Conservation (phyloP, 2,797 vertebrate genomes). For the Coranthus polyacanthus region DNA sequence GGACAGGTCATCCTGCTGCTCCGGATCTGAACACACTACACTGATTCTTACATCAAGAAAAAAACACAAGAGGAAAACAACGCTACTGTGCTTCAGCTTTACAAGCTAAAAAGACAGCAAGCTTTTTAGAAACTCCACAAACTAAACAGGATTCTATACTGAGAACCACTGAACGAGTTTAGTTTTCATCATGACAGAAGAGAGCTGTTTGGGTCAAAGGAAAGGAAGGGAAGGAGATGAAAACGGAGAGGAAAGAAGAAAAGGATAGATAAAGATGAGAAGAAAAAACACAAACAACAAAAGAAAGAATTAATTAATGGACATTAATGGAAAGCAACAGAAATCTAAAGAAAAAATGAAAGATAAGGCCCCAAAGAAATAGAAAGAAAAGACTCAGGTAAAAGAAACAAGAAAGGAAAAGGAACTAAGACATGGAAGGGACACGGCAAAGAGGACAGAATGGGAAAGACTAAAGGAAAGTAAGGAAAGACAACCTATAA, state of each 20-base stretch:
- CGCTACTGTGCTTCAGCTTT: too few species aligned
- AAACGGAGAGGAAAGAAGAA: not conserved
- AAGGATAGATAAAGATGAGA: slow-evolving; percentile 15
- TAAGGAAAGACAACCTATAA: too few species aligned
- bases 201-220: not conserved
- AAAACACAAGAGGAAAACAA: not conserved
- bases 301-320: too few species aligned
- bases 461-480: too few species aligned
- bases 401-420: too few species aligned
- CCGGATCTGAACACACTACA: not conserved
- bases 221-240: slow-evolving; percentile 18
- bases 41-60: not conserved
- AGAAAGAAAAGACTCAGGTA: too few species aligned
- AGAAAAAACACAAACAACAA: too few species aligned
- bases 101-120: too few species aligned
- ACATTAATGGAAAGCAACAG: too few species aligned
- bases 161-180: not conserved
- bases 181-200: not conserved
- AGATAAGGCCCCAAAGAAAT: too few species aligned
- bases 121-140: not conserved
- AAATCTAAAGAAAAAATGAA: too few species aligned
- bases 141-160: not conserved
- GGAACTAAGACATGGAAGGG: not conserved
- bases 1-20: slow-evolving; percentile 16
- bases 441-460: too few species aligned